These are phyloP conservation scores for Eilema depressum DNA, from an alignment of 2,888 invertebrate species.

Conservation along the genomic window DNA sequence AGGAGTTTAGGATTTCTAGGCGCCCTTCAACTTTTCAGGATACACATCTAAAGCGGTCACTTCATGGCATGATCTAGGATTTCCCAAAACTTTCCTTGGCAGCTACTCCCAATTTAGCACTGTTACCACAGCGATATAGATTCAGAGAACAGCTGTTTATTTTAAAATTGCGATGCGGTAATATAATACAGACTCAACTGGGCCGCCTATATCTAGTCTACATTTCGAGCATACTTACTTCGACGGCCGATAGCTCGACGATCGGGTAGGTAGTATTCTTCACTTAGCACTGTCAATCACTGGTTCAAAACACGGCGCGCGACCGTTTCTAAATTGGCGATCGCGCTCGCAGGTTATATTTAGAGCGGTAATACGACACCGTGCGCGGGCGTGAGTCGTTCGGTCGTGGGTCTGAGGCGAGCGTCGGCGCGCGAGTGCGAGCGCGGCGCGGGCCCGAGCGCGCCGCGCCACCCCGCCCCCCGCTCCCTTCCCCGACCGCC, in stretches of 20 bases:
- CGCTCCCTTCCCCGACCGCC: constrained; percentile 21
- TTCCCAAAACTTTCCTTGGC: constrained; percentile 65
- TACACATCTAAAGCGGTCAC: neutral
- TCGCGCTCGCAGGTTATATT: constrained; percentile 84
- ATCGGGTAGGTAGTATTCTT: constrained; percentile 73
- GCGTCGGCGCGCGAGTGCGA: constrained; percentile 78
- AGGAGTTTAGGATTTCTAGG: neutral
- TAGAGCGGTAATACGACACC: constrained; percentile 87
- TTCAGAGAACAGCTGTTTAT: constrained; percentile 84
- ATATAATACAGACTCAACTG: constrained; percentile 64
- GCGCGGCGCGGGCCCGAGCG: constrained; percentile 26
- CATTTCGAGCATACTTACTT: constrained; percentile 74
- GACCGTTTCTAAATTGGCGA: constrained; percentile 85
- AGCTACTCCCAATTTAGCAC: constrained; percentile 78
- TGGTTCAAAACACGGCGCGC: constrained; percentile 85
- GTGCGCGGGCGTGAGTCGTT: constrained; percentile 79
- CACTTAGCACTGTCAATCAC: constrained; percentile 86
- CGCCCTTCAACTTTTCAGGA: neutral
- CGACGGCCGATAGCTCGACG: constrained; percentile 63
- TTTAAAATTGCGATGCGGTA: constrained; percentile 78
- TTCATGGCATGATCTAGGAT: constrained; percentile 55
- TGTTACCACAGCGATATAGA: constrained; percentile 69
- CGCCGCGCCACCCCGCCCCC: constrained; percentile 23
- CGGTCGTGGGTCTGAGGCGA: constrained; percentile 75
- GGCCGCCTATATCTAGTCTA: constrained; percentile 45